These are phyloP conservation scores for Asarcornis scutulata DNA, from an alignment of 2,113 vertebrate genomes.

Conservation along the genomic window DNA sequence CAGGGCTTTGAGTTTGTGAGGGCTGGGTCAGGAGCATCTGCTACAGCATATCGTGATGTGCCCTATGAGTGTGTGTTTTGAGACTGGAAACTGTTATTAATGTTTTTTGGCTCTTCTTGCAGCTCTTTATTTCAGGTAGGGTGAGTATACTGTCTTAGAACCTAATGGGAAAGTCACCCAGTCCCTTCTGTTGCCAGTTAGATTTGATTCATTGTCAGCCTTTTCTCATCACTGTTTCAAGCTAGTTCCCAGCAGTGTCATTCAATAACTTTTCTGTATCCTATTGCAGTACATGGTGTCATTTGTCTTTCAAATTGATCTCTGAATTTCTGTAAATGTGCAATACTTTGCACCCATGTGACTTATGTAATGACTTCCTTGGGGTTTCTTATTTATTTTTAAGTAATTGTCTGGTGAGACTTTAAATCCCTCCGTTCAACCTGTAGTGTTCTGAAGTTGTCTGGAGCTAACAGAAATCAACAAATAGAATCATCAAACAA, in stretches of 20 bases:
- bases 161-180: accelerated
- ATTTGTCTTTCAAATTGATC: neutral
- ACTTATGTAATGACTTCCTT: neutral
- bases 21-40: neutral
- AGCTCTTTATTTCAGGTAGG: neutral
- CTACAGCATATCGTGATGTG: neutral
- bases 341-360: neutral
- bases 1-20: neutral
- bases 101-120: neutral
- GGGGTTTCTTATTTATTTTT: neutral
- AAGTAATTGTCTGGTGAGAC: neutral
- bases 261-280: neutral
- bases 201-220: neutral
- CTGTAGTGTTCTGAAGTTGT: neutral
- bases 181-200: neutral
- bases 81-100: neutral
- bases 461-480: neutral
- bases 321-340: neutral
- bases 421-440: neutral
- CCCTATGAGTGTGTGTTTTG: neutral
- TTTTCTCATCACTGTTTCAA: neutral
- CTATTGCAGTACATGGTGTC: neutral
- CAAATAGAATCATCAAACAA: neutral
- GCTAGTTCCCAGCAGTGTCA: neutral
- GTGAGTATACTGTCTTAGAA: neutral